These are phyloP conservation scores for Dimorphilus gyrociliatus DNA, from an alignment of 2,888 invertebrate genomes.

Conservation along the genomic window DNA sequence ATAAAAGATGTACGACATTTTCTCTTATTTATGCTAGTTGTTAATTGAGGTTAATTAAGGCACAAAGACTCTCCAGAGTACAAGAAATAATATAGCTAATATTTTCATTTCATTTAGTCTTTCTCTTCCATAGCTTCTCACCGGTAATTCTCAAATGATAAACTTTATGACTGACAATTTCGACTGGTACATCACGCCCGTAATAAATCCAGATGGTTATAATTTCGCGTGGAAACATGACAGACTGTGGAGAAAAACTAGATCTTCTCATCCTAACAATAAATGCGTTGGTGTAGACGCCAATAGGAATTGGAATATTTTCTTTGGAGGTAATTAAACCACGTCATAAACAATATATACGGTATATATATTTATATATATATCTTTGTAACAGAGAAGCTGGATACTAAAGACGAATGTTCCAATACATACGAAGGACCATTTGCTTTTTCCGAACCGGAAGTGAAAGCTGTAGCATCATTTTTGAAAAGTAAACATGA, in stretches of 20 bases:
- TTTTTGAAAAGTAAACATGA: constrained; percentile 5
- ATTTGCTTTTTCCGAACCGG: constrained; percentile 10
- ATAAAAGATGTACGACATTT: constrained; percentile 10
- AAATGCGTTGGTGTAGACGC: constrained; percentile 10
- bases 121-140: too few species aligned
- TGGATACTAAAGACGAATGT: constrained; percentile 5
- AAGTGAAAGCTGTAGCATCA: constrained; percentile 5
- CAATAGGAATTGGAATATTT: constrained; percentile 10
- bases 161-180: constrained; percentile 14
- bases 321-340: constrained; percentile 8
- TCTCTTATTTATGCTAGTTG: constrained; percentile 4
- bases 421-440: constrained; percentile 8
- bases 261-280: constrained; percentile 2
- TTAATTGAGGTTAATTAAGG: constrained; percentile 4
- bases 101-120: too few species aligned
- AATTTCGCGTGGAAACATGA: constrained; percentile 20
- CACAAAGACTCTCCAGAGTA: constrained; percentile 1
- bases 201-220: constrained; percentile 25
- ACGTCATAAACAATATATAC: too few species aligned
- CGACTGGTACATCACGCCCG: constrained; percentile 22
- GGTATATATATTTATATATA: too few species aligned
- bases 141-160: constrained; percentile 4
- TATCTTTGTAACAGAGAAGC: neutral
- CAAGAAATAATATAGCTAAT: too few species aligned
- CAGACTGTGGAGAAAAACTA: constrained; percentile 11